Evolutionary conservation across 2,888 invertebrate genomes (phyloP), one percentile per base, ranked within the genome.

Genomic region (Diploptera punctata): DNA sequence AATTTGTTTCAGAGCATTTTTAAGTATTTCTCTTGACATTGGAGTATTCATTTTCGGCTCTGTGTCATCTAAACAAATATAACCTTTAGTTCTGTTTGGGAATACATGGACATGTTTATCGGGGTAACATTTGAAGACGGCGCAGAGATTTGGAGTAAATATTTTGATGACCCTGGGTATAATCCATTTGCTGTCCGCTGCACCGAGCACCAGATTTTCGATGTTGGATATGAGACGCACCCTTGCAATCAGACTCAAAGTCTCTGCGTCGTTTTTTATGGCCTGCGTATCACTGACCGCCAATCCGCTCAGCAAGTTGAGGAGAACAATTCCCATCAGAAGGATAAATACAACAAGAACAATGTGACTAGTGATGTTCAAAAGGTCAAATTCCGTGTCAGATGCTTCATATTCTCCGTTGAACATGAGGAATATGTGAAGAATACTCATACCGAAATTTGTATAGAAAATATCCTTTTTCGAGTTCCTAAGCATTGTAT

Each of bases 271-370:
- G 18, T 65, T 47, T n/a, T 65, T 65, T n/a, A 65, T 65, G 21
- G 44, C 47, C 18, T 65, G 65, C 3, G 65, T 65, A 19, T 65
- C 65, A 26, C 65, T 65, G 13, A 65, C 47, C 1, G 65, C 65
- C 24, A 65, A 26, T 47, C 65, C 65, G n/a, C 65, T 65, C 18
- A 65, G 16, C 44, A 65, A 29, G n/a, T 65, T 65, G n/a, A 65
- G 4, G 2, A 65, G 18, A 2, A 65, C 26, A 26, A 65, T 33
- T 19, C 44, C 47, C 38, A 65, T 44, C 3, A 65, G n/a, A 1
- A 65, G 47, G n/a, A 65, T 47, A 29, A 65, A 65, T 21, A 65
- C 5, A n/a, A 65, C 47, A 13, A 65, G 26, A 4, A 65, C 38
- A 3, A 65, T n/a, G n/a, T 65, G 65, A 10, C 65, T 65, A 3